Base-by-base conservation (phyloP, 64 coral and sea anemone species). In the Anthopleura sola region DNA sequence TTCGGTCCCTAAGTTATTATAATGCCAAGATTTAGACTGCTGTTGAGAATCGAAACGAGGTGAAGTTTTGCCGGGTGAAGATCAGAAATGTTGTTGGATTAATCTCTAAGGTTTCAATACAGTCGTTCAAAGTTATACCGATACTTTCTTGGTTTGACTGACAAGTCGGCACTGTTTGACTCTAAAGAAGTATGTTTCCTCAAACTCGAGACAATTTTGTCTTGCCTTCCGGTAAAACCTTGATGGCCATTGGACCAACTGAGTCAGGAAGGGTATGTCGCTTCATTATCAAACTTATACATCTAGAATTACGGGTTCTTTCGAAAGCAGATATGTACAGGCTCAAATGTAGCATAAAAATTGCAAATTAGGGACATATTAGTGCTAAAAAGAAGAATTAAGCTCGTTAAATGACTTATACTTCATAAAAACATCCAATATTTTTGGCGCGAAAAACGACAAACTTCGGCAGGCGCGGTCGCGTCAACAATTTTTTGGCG, bases 81-180 rank as follows among this genome's bases (percentile, higher is more conserved):
- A 62, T 62, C 21, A 6, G 58, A 62, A 26, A 26, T 62, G 58
- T 10, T n/a, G 21, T 26, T 26, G n/a, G 21, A 62, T 71, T 71
- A 32, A 5, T 71, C 66, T 10, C 15, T 71, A 71, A 32, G 8
- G 26, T 71, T 33, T 71, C 66, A 15, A 31, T 34, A 71, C 1
- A 34, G 28, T 33, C n/a, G 28, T 53, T 34, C 66, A 34, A 71
- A 32, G 34, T 71, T 71, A 71, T 17, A 71, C 13, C 28, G 29
- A 71, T 71, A 71, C 66, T 32, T 36, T 32, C 6, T 71, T 71
- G 66, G 34, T 71, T 31, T 71, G 66, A 71, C 66, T 71, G 66
- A 71, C 66, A 71, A 32, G 66, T 71, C 66, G 66, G 66, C 2
- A 11, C 13, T 71, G 28, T 71, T 71, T 71, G 66, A 71, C 13